Evolutionary conservation across 2,113 vertebrate genomes (phyloP).

Genomic region (Charina bottae): DNA sequence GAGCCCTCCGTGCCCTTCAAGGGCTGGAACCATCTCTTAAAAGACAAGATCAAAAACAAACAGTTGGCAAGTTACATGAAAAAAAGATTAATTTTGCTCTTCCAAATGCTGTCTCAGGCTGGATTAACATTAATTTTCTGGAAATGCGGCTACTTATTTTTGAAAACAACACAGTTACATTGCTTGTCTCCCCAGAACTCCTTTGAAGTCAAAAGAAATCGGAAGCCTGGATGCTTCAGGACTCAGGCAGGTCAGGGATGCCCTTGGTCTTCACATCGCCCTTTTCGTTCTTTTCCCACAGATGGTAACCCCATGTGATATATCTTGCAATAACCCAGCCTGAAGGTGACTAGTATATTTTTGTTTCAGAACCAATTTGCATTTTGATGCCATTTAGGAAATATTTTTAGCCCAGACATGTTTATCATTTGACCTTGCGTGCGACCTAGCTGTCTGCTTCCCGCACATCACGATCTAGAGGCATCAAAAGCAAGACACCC

Average conservation of each 20-base stretch:
- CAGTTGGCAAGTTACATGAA: background rate
- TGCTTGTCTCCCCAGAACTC: background rate
- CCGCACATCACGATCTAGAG: background rate
- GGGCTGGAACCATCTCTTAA: background rate
- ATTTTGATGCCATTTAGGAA: conserved; percentile 29
- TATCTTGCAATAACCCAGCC: conserved; percentile 24
- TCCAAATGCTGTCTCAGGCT: background rate
- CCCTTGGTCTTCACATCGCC: background rate
- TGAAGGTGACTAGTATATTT: conserved; percentile 11
- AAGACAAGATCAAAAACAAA: background rate
- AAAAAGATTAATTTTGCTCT: background rate
- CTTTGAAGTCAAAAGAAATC: background rate
- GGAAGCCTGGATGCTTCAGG: background rate
- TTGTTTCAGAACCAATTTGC: conserved; percentile 23
- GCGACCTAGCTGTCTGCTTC: background rate
- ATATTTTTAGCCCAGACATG: conserved; percentile 23
- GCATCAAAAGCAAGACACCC: background rate
- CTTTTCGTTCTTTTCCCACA: background rate
- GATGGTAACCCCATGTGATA: conserved; percentile 23
- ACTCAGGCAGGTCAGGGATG: background rate
- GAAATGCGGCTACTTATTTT: background rate
- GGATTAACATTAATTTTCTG: background rate
- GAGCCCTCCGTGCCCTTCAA: background rate
- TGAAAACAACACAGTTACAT: background rate
- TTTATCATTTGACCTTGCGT: background rate